Conservation (phyloP, 1,140 invertebrate species). For the Cyrtorhinus lividipennis region DNA sequence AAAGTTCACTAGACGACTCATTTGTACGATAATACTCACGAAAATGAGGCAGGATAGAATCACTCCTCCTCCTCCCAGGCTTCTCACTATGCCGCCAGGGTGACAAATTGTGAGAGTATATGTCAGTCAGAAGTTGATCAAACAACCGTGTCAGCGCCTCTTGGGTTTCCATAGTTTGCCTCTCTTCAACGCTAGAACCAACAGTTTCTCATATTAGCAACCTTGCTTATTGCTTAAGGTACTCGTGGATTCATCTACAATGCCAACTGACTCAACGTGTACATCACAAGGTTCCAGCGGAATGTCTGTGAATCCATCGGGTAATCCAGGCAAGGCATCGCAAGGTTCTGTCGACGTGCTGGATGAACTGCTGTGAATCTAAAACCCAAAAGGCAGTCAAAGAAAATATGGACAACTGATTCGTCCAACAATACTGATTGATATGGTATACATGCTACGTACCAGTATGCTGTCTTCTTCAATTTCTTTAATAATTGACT, state of each 20-base stretch:
- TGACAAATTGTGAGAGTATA: not conserved
- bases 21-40: not conserved
- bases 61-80: not conserved
- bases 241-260: too few species aligned
- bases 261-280: too few species aligned
- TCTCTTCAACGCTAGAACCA: not conserved
- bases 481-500: not conserved
- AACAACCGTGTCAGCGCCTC: not conserved
- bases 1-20: too few species aligned
- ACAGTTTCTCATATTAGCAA: too few species aligned
- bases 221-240: too few species aligned
- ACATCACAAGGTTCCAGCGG: too few species aligned
- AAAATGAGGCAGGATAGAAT: not conserved
- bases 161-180: not conserved
- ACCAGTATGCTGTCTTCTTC: not conserved
- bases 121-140: not conserved
- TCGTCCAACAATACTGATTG: too few species aligned
- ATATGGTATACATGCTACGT: not conserved
- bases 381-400: not conserved
- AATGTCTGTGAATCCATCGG: not conserved
- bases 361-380: not conserved
- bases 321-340: not conserved
- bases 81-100: not conserved
- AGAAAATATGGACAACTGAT: not conserved
- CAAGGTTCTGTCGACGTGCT: not conserved